A percentile compares a stretch with the other conserved stretches of the same genome.
These are phyloP conservation scores for Mobula birostris DNA, from an alignment of 2,113 vertebrate genomes.

Conservation along the genomic window DNA sequence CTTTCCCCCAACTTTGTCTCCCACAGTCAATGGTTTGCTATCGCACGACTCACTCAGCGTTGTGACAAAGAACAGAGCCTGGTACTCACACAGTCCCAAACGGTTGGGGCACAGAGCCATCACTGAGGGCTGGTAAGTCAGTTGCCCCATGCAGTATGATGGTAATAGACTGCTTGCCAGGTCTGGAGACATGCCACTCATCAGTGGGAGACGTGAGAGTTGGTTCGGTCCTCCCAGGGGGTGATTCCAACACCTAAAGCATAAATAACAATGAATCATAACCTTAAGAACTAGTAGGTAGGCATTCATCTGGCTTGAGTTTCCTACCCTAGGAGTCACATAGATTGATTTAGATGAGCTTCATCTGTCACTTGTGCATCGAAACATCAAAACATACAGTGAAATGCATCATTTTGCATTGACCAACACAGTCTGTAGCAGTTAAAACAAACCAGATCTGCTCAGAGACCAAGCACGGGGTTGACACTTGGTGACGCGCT, in stretches of 20 bases:
- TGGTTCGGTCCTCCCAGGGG: not conserved
- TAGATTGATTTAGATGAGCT: no score
- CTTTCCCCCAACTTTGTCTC: not conserved
- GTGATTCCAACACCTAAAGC: slow-evolving; percentile 45
- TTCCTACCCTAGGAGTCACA: no score
- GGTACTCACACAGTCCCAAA: slow-evolving; percentile 51
- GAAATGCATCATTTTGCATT: no score
- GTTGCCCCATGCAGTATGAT: slow-evolving; percentile 52
- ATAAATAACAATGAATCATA: not conserved
- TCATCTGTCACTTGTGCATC: no score
- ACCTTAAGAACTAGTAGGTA: not conserved
- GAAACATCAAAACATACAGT: no score
- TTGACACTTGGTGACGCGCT: no score
- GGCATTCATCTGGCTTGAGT: not conserved
- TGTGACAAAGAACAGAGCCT: not conserved
- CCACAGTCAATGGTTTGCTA: not conserved
- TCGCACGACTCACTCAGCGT: not conserved
- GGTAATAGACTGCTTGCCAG: slow-evolving; percentile 46
- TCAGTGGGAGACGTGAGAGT: not conserved
- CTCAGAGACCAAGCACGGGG: no score
- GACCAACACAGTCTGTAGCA: no score
- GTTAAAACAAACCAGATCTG: no score
- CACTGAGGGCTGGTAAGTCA: slow-evolving; percentile 43
- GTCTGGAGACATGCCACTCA: slow-evolving; percentile 45
- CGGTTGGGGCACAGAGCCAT: slow-evolving; percentile 43